Evolutionary conservation across 2,797 vertebrate genomes (phyloP).

Genomic region (Malurus leucopterus): DNA sequence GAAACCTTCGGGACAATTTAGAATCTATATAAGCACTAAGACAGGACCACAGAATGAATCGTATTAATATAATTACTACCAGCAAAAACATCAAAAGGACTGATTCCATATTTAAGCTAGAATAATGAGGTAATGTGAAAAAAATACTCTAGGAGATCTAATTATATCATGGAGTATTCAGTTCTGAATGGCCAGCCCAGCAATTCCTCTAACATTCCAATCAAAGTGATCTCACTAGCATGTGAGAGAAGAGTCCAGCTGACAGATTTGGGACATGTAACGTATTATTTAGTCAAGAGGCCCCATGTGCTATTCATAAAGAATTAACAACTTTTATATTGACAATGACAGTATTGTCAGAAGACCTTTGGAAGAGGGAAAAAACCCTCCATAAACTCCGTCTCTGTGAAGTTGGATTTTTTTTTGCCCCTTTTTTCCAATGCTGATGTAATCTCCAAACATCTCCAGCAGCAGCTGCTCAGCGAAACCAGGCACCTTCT

Average conservation of each 20-base stretch:
- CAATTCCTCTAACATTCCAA: slow-evolving; percentile 71
- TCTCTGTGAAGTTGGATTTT: slow-evolving; percentile 82
- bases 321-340: slow-evolving; percentile 73
- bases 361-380: slow-evolving; percentile 66
- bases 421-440: slow-evolving; percentile 67
- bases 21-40: slow-evolving; percentile 73
- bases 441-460: slow-evolving; percentile 91
- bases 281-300: slow-evolving; percentile 75
- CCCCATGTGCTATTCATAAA: slow-evolving; percentile 76
- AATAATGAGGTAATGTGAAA: slow-evolving; percentile 48
- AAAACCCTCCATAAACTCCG: slow-evolving; percentile 64
- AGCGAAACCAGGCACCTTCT: slow-evolving; percentile 79
- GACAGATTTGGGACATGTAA: slow-evolving; percentile 75
- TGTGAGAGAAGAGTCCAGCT: slow-evolving; percentile 76
- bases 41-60: slow-evolving; percentile 79
- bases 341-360: slow-evolving; percentile 85
- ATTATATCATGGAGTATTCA: slow-evolving; percentile 63
- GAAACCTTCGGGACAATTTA: slow-evolving; percentile 66
- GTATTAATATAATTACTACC: slow-evolving; percentile 72
- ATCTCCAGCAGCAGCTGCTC: slow-evolving; percentile 89
- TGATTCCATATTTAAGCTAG: slow-evolving; percentile 71
- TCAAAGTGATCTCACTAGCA: slow-evolving; percentile 75
- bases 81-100: slow-evolving; percentile 75
- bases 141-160: slow-evolving; percentile 48
- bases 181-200: slow-evolving; percentile 32